Percentiles rank a stretch among this genome's conserved stretches.
Conservation (phyloP, 2,888 invertebrate species). For the Nebria brevicollis region DNA sequence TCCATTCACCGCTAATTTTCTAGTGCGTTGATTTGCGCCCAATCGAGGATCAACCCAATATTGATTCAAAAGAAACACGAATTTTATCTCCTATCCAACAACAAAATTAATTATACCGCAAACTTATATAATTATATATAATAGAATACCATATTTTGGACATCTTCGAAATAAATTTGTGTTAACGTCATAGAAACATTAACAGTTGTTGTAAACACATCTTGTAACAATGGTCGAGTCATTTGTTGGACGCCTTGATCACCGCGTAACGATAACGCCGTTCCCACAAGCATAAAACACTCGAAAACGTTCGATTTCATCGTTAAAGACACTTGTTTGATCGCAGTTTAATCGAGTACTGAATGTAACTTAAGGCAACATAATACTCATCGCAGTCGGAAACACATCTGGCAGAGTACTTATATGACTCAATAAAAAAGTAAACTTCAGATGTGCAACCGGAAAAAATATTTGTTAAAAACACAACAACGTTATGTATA, state of each 20-base stretch:
- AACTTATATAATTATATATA: too few relatives aligned
- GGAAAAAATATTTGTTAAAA: constrained; percentile 4
- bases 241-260: constrained; percentile 50
- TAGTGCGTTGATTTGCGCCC: constrained; percentile 52
- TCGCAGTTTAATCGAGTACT: background rate
- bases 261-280: constrained; percentile 52
- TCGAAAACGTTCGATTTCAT: constrained; percentile 53
- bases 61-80: constrained; percentile 53
- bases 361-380: constrained; percentile 7
- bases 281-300: constrained; percentile 54
- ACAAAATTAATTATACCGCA: background rate
- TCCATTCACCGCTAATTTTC: constrained; percentile 53
- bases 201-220: constrained; percentile 51
- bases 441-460: constrained; percentile 4
- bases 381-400: constrained; percentile 10
- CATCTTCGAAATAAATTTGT: constrained; percentile 50
- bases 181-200: constrained; percentile 53
- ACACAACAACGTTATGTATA: background rate
- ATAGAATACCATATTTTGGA: constrained; percentile 50
- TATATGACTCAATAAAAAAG: constrained; percentile 21
- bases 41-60: constrained; percentile 55
- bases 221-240: constrained; percentile 50
- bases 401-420: constrained; percentile 37
- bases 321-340: constrained; percentile 4
- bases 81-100: constrained; percentile 51